These are phyloP conservation scores for Drosophila recens DNA, from an alignment of 2,888 invertebrate genomes.

Conservation along the genomic window DNA sequence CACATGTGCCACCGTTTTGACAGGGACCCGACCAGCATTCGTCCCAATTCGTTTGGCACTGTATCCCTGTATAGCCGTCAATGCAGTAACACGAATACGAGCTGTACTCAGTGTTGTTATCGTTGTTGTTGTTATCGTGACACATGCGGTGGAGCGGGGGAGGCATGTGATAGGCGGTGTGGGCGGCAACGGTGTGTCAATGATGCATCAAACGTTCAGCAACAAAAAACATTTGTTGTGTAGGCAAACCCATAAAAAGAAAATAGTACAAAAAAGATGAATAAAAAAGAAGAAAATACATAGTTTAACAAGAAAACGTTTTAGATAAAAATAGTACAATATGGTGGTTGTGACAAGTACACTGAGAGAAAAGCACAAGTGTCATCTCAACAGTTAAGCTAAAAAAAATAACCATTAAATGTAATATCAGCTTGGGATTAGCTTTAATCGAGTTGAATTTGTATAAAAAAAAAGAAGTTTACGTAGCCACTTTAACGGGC, in stretches of 20 bases:
- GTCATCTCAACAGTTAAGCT: background rate
- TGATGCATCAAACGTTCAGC: constrained; percentile 77
- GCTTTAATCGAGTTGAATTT: background rate
- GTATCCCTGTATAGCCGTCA: constrained; percentile 96
- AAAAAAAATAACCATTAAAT: background rate
- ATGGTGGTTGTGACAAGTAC: constrained; percentile 22
- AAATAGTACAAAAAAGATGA: constrained; percentile 21
- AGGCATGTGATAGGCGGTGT: constrained; percentile 24
- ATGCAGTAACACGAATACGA: constrained; percentile 95
- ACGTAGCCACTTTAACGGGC: background rate
- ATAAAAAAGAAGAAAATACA: constrained; percentile 26
- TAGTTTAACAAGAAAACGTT: constrained; percentile 50
- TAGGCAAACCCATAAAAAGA: constrained; percentile 49
- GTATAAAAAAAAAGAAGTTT: background rate
- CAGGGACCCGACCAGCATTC: constrained; percentile 97
- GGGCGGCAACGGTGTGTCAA: constrained; percentile 69
- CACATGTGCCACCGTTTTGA: constrained; percentile 93
- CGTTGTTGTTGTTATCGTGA: constrained; percentile 40
- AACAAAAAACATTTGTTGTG: constrained; percentile 35
- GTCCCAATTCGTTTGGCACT: constrained; percentile 97
- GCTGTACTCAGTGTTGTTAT: constrained; percentile 84
- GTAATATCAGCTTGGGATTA: background rate
- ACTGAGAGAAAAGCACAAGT: constrained; percentile 15
- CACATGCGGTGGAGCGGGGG: constrained; percentile 35
- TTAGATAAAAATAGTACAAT: constrained; percentile 78